Percentiles rank a stretch among this genome's conserved stretches.
These are phyloP conservation scores for Thymelicus lineola DNA, from an alignment of 2,888 invertebrate genomes.

Conservation along the genomic window DNA sequence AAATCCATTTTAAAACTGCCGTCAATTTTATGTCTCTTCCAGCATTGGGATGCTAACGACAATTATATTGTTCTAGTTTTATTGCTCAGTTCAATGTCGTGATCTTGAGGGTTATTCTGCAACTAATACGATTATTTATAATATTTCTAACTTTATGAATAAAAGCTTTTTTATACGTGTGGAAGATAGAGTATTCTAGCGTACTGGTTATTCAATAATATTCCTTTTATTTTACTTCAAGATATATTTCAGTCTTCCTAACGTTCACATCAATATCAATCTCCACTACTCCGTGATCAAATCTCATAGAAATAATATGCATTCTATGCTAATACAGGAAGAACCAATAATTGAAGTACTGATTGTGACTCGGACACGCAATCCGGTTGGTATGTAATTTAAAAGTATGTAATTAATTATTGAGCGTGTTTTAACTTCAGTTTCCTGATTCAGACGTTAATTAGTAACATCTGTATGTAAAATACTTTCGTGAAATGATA, in stretches of 20 bases:
- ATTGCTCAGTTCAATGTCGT: constrained; percentile 62
- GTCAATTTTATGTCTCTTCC: constrained; percentile 42
- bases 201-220: too few species aligned
- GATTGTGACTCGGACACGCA: not conserved
- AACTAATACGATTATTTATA: constrained; percentile 32
- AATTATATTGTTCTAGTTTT: constrained; percentile 63
- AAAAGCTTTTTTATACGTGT: too few species aligned
- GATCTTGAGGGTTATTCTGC: constrained; percentile 57
- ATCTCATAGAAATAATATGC: too few species aligned
- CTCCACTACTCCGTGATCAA: too few species aligned
- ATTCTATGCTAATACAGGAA: too few species aligned
- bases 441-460: not conserved
- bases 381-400: not conserved
- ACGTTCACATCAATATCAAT: too few species aligned
- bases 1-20: too few species aligned
- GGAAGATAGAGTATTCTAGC: too few species aligned
- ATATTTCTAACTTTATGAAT: not conserved
- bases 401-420: constrained; percentile 1
- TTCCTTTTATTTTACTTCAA: too few species aligned
- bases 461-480: not conserved
- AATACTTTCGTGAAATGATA: not conserved
- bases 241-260: too few species aligned
- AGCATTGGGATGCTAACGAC: constrained; percentile 42
- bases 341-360: not conserved
- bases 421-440: not conserved